Evolutionary conservation across 2,113 vertebrate genomes (phyloP), one percentile per base, ranked within the genome.

Genomic region (Colistium nudipinnis): DNA sequence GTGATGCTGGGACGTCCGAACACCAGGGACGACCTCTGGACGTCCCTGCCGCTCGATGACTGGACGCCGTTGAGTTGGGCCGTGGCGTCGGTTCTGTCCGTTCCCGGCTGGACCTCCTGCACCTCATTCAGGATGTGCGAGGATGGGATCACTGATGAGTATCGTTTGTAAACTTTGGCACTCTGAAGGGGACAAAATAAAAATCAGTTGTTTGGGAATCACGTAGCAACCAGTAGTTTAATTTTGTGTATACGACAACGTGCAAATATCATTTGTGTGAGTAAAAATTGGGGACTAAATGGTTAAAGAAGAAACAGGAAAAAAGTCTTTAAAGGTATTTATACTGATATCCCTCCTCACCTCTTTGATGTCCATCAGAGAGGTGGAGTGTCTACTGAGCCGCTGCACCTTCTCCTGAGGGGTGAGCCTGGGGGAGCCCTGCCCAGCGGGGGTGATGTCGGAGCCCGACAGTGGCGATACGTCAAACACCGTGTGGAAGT

Each of bases 401-500:
- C 93, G 90, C 2, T 70, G 73, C 44, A 94, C 90, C 87, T 90
- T 95, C 64, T 96, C 95, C 53, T 94, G 94, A 16, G 86, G 72
- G 61, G 90, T 91, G 84, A 94, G 92, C 67, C 67, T 39, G 1
- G 66, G 86, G 27, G 83, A 62, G 30, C 62, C 75, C 44, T 87
- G 91, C 43, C 87, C 90, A 20, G 90, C 68, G 1, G 81, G 45
- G 43, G 82, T 74, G 27, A 91, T 84, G 10, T 80, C 76, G 1
- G 86, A 62, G 25, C 75, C 81, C 31, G 70, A 66, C 36, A 70
- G 56, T 25, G 81, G 80, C 1, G 87, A 57, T 4, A 80, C 71
- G 16, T 96, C 95, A 31, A 99, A 98, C 72, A 98, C 93, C 53
- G 92, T 93, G 11, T 92, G 91, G 61, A 94, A 96, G 75, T 97